phyloP scores from a whole-genome alignment of 2,888 invertebrate genomes.

The Orthonevra nobilis region DNA sequence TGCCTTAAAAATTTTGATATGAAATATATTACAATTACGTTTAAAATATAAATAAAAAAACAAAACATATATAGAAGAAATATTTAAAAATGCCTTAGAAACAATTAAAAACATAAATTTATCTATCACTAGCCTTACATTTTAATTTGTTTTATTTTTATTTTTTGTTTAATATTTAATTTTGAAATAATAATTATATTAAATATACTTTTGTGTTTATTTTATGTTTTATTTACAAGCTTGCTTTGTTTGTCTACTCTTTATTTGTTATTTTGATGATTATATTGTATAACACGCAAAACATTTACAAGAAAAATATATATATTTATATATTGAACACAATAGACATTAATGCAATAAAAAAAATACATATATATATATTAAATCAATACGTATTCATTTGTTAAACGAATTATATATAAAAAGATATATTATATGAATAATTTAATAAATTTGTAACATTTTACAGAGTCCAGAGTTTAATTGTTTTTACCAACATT shows the following conservation, averaged over 20 bases:
- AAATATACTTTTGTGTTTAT: conserved; percentile 16
- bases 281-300: conserved; percentile 37
- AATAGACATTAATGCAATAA: conserved; percentile 56
- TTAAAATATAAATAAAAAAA: conserved; percentile 34
- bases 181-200: conserved; percentile 13
- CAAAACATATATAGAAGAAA: conserved; percentile 45
- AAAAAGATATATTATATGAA: too few species aligned
- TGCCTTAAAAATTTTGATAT: conserved; percentile 54
- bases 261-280: conserved; percentile 45
- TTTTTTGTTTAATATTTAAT: conserved; percentile 15
- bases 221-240: conserved; percentile 24
- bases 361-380: conserved; percentile 40
- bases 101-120: conserved; percentile 55
- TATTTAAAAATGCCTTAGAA: conserved; percentile 58
- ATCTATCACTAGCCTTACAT: conserved; percentile 67
- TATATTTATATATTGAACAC: too few species aligned
- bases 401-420: conserved; percentile 58
- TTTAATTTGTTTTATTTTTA: conserved; percentile 36
- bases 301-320: conserved; percentile 38
- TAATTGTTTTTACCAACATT: too few species aligned
- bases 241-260: conserved; percentile 28
- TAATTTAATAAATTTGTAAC: conserved; percentile 60
- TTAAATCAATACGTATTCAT: conserved; percentile 53
- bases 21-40: conserved; percentile 39
- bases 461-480: conserved; percentile 55